Evolutionary conservation across 1,140 invertebrate species (phyloP).

Genomic region (Nylanderia fulva): DNA sequence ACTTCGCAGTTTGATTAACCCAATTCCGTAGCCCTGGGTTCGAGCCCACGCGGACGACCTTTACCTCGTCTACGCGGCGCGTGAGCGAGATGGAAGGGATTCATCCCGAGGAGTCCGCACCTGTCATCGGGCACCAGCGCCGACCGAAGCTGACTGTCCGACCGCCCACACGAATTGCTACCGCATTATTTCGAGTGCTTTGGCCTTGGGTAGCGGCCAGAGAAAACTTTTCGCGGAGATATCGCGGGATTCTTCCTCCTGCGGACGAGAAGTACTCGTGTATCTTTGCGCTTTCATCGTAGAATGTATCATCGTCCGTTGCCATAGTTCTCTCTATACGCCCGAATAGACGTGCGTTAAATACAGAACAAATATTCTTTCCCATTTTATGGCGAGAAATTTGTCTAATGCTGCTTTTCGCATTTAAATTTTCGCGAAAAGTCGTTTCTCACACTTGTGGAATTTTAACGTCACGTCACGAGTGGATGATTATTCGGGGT

Average conservation of each 20-base stretch:
- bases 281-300: slow-evolving; percentile 5
- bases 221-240: slow-evolving; percentile 81
- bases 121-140: slow-evolving; percentile 70
- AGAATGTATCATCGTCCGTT: background rate
- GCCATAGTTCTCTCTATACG: too few species aligned
- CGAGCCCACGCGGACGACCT: slow-evolving; percentile 56
- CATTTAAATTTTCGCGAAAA: background rate
- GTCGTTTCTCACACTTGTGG: background rate
- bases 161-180: slow-evolving; percentile 79
- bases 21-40: slow-evolving; percentile 60
- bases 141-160: slow-evolving; percentile 71
- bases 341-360: too few species aligned
- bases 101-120: slow-evolving; percentile 64
- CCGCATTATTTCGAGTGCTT: slow-evolving; percentile 80
- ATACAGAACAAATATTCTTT: background rate
- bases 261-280: slow-evolving; percentile 31
- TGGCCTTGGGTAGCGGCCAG: slow-evolving; percentile 81
- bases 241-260: slow-evolving; percentile 67
- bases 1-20: slow-evolving; percentile 63
- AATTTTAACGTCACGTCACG: slow-evolving; percentile 54
- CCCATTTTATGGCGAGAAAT: background rate
- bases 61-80: slow-evolving; percentile 44
- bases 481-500: slow-evolving; percentile 41
- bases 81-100: slow-evolving; percentile 15
- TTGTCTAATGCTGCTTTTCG: background rate